Percentiles rank a stretch among this genome's conserved stretches.
Conservation (phyloP, 2,888 invertebrate genomes). For the Eumacrocentrus americanus region DNA sequence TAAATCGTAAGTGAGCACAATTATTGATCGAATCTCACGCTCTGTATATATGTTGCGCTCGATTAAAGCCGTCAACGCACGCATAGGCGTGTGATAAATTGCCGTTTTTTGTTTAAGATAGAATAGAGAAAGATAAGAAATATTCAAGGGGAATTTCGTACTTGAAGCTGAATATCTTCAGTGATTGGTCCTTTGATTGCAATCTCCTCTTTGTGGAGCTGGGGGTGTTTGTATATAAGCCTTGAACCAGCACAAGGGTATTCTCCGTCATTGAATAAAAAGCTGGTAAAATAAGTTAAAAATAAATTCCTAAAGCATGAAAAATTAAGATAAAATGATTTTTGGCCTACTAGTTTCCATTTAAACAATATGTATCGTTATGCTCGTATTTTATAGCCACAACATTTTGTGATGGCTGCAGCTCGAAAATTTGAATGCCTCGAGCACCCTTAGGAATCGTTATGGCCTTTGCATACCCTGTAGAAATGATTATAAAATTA, state of each 20-base stretch:
- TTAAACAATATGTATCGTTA: constrained; percentile 76
- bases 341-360: constrained; percentile 72
- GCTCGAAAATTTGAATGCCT: constrained; percentile 79
- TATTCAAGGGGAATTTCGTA: constrained; percentile 52
- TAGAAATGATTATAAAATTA: constrained; percentile 12
- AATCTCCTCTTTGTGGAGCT: constrained; percentile 80
- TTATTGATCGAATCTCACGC: constrained; percentile 18
- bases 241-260: constrained; percentile 81
- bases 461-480: constrained; percentile 68
- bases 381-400: constrained; percentile 78
- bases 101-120: constrained; percentile 4
- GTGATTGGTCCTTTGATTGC: constrained; percentile 81
- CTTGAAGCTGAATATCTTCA: constrained; percentile 82
- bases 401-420: constrained; percentile 64
- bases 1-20: constrained; percentile 16
- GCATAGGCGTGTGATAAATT: constrained; percentile 13
- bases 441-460: constrained; percentile 78
- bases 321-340: not conserved
- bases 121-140: not conserved
- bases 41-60: constrained; percentile 16
- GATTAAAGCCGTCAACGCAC: constrained; percentile 7
- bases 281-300: constrained; percentile 65
- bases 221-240: constrained; percentile 76
- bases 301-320: constrained; percentile 7
- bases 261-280: constrained; percentile 78